phyloP scores from a whole-genome alignment of 2,797 vertebrate species.

The Rousettus madagascariensis region DNA sequence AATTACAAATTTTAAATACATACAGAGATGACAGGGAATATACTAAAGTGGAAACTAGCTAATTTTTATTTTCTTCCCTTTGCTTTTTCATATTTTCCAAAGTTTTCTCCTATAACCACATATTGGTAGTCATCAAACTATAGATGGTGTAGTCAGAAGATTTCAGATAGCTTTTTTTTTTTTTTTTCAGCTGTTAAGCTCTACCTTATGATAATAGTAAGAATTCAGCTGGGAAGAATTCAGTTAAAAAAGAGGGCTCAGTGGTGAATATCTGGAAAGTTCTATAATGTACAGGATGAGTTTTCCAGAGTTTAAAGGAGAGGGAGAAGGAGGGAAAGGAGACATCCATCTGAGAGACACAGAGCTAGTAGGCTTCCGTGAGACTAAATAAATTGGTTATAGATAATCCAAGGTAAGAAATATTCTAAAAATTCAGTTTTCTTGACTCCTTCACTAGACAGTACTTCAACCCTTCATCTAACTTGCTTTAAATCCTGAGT shows the following conservation, averaged over 20 bases:
- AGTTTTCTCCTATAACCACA: not conserved
- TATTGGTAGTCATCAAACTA: not conserved
- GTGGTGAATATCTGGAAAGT: not conserved
- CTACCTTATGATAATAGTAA: not conserved
- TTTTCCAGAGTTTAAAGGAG: not conserved
- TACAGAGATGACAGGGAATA: not conserved
- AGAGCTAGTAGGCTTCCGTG: not conserved
- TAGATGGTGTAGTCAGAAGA: not conserved
- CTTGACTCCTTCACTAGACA: not conserved
- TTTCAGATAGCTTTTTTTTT: not conserved
- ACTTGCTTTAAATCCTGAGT: conserved; percentile 3
- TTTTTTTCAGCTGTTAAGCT: not conserved
- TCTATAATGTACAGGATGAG: not conserved
- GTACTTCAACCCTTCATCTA: not conserved
- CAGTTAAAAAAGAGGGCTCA: not conserved
- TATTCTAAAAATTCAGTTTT: not conserved
- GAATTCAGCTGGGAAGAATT: not conserved
- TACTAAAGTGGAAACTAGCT: not conserved
- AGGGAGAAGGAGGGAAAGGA: not conserved
- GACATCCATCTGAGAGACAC: not conserved
- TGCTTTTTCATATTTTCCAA: not conserved
- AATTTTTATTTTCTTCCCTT: not conserved
- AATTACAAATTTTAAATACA: not conserved
- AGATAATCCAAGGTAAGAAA: not conserved
- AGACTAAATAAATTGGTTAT: not conserved